A percentile compares a stretch with the other conserved stretches of the same genome.
Evolutionary conservation across 1,140 invertebrate genomes (phyloP).

Genomic region (Eumaeus atala): DNA sequence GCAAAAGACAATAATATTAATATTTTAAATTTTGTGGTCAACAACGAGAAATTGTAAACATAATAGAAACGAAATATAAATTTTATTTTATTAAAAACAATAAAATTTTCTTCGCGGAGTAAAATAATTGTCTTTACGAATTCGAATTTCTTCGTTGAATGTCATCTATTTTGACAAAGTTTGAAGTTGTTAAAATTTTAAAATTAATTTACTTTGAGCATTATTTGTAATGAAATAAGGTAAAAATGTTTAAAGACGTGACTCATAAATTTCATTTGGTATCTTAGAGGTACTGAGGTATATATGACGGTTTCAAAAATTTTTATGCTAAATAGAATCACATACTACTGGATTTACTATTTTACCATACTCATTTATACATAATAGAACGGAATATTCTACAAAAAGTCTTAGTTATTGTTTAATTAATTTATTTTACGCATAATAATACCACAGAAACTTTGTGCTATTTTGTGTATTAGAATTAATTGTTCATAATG

Average conservation of each 20-base stretch:
- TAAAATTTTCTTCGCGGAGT: conserved; percentile 2
- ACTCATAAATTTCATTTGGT: background rate
- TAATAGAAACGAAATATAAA: too few relatives aligned
- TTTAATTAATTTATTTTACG: background rate
- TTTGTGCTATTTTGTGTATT: conserved; percentile 5
- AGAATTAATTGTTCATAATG: conserved; percentile 2
- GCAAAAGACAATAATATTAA: too few relatives aligned
- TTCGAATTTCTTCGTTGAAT: conserved; percentile 3
- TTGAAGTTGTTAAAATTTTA: background rate
- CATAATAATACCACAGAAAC: background rate
- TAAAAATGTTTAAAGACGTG: background rate
- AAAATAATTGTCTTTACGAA: background rate
- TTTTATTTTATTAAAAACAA: background rate
- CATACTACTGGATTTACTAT: conserved; percentile 6
- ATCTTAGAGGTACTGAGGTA: background rate
- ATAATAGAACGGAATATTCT: conserved; percentile 3
- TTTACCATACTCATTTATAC: background rate
- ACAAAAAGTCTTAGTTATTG: too few relatives aligned
- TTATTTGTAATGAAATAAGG: background rate
- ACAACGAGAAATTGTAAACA: too few relatives aligned
- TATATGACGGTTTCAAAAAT: conserved; percentile 1
- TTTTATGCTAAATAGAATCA: background rate
- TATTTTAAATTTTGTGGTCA: too few relatives aligned
- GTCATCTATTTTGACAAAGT: conserved; percentile 2
- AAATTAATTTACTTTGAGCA: conserved; percentile 1